Conservation (phyloP, 2,113 vertebrate genomes). For the Cranoglanis bouderius region DNA sequence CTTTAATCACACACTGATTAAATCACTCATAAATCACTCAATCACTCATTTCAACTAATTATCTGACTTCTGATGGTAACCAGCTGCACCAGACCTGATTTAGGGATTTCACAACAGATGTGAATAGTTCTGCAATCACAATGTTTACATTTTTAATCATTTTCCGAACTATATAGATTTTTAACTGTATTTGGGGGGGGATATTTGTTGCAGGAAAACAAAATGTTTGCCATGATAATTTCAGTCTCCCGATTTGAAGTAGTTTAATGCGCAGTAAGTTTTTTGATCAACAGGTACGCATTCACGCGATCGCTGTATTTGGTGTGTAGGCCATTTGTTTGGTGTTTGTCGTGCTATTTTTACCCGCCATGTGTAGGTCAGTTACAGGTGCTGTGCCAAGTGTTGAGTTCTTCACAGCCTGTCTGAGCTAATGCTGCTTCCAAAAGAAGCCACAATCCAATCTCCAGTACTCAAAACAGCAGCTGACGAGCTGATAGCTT, state of each 20-base stretch:
- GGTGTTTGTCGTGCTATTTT: conserved; percentile 25
- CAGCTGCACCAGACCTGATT: not conserved
- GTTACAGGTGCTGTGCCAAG: conserved; percentile 40
- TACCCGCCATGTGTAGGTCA: conserved; percentile 13
- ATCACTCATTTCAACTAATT: not conserved
- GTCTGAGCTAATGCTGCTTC: conserved; percentile 29
- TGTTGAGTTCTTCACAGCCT: conserved; percentile 26
- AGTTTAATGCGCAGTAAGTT: not conserved
- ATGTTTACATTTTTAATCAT: not conserved
- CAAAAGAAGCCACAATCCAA: not conserved
- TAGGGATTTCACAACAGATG: not conserved
- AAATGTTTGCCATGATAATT: not conserved
- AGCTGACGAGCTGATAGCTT: not conserved
- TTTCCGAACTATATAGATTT: not conserved
- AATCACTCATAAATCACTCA: too few species aligned
- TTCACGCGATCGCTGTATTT: conserved; percentile 10
- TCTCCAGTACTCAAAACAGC: conserved; percentile 23
- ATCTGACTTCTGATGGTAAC: not conserved
- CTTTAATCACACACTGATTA: not conserved
- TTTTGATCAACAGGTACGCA: conserved; percentile 21
- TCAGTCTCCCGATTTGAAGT: not conserved
- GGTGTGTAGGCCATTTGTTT: not conserved
- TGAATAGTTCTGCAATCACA: not conserved
- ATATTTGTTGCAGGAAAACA: not conserved
- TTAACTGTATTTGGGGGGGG: not conserved